Evolutionary conservation across 2,797 vertebrate species (phyloP), one percentile per base, ranked within the genome.

Genomic region (Threskiornis aethiopicus): DNA sequence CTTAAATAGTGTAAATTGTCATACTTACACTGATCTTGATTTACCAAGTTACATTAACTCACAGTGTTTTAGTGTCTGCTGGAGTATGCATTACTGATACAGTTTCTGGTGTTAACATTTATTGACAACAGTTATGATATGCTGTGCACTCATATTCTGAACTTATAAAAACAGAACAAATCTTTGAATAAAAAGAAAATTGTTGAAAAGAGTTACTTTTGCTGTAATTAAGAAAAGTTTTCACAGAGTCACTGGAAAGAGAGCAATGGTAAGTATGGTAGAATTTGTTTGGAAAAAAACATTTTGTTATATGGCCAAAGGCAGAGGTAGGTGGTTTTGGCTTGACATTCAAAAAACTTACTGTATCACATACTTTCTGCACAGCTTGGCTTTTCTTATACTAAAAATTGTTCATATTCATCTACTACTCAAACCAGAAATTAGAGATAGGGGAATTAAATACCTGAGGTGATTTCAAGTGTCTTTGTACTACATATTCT

Each of bases 1-100:
- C 66, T 77, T 79, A 58, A 51, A 55, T 6, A 77, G 10, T 17
- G 5, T 21, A 41, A 75, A 78, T 47, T 77, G 11, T 64, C 37
- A 41, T 64, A 35, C 33, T 26, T 58, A 70, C 17, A 42, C 13
- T 54, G 35, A 49, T 51, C 33, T 18, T 73, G 47, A 70, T 76
- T 93, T 92, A 65, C 10, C 28, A 37, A 35, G 35, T 62, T 80
- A 44, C 33, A 29, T 84, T 49, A 72, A 58, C 26, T 66, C 37
- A 19, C 0, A 0, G 5, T 44, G 13, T 19, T 77, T 65, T 71
- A 41, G 6, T 57, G 25, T n/a, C 13, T 69, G 7, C 25, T 79
- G 28, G 69, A 69, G 4, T 15, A 17, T 24, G 4, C 57, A 52
- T 25, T 84, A 37, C 19, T 66, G 42, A 61, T 54, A 46, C 15